Evolutionary conservation across 2,797 vertebrate species (phyloP).

Genomic region (Macropus fuliginosus): DNA sequence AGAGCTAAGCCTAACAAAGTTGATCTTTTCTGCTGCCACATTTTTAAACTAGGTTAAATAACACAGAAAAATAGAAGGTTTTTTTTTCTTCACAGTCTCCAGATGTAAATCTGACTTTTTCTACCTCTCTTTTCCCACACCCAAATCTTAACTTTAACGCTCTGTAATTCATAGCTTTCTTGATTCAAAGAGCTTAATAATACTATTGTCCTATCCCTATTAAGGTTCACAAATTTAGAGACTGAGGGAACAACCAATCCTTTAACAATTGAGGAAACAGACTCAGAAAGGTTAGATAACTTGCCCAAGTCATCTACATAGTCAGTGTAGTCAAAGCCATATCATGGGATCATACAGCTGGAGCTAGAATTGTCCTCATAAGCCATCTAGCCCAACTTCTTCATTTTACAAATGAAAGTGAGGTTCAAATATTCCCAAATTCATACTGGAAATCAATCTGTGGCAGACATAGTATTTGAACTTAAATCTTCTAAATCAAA

Average conservation of each 20-base stretch:
- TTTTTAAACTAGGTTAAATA: neutral
- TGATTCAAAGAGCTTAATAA: neutral
- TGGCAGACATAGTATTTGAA: neutral
- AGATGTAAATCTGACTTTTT: neutral
- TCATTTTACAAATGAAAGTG: neutral
- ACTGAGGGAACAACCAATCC: neutral
- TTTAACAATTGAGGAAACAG: neutral
- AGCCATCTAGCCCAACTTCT: neutral
- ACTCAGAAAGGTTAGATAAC: neutral
- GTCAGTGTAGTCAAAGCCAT: neutral
- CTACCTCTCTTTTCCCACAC: neutral
- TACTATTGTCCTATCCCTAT: neutral
- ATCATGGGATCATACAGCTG: neutral
- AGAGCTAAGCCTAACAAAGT: no score
- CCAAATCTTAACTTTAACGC: neutral
- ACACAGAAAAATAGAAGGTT: neutral
- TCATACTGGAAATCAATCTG: neutral
- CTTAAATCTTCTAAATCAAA: neutral
- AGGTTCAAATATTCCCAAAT: neutral
- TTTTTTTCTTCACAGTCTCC: neutral
- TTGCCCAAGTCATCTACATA: neutral
- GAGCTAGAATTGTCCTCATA: neutral
- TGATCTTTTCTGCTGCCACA: neutral
- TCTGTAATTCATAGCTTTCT: neutral
- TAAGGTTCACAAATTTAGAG: neutral